These are phyloP conservation scores for Escarpia spicata DNA, from an alignment of 2,888 invertebrate species.

Conservation along the genomic window DNA sequence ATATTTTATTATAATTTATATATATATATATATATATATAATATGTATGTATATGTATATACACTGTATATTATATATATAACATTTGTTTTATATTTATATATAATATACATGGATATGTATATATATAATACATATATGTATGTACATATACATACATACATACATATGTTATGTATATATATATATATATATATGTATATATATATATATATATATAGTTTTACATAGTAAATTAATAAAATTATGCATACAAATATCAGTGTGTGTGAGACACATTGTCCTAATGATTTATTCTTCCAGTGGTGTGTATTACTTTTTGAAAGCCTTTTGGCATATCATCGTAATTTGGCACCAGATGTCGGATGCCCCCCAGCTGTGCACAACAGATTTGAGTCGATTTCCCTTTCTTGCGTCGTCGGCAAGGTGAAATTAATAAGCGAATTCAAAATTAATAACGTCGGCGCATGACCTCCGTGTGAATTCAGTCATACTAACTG, in stretches of 20 bases:
- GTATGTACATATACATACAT: not conserved
- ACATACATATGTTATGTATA: not conserved
- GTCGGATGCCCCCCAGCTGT: not conserved
- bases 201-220: slow-evolving; percentile 13
- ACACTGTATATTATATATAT: too few relatives aligned
- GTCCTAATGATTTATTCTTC: not conserved
- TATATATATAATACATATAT: not conserved
- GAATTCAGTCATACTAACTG: slow-evolving; percentile 4
- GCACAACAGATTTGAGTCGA: slow-evolving; percentile 6
- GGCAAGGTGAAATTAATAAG: slow-evolving; percentile 10
- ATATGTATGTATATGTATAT: too few relatives aligned
- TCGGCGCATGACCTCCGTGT: not conserved
- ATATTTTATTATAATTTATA: too few relatives aligned
- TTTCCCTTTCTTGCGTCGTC: not conserved
- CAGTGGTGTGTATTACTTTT: too few relatives aligned
- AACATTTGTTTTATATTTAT: too few relatives aligned
- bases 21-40: too few relatives aligned
- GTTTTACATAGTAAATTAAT: not conserved
- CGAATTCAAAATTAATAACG: not conserved
- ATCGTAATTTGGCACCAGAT: not conserved
- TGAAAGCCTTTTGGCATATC: not conserved
- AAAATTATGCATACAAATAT: not conserved
- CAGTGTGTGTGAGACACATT: not conserved
- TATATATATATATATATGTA: not conserved
- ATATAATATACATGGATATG: not conserved